phyloP scores from a whole-genome alignment of 1,140 invertebrate genomes.

The Phymorhynchus buccinoides region DNA sequence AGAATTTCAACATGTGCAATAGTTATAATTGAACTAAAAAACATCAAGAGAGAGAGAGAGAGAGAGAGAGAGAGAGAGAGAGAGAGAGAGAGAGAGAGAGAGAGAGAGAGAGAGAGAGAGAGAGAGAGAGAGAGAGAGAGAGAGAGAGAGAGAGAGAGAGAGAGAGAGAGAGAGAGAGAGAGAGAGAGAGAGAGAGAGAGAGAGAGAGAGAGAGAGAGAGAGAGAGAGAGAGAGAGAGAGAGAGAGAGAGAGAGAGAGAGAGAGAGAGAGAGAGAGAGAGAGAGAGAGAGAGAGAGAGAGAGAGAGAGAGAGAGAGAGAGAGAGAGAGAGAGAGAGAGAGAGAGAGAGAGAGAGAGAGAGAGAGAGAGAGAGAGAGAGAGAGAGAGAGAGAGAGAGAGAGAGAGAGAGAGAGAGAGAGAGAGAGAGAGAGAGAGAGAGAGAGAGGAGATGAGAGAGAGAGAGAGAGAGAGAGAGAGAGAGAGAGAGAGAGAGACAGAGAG shows the following conservation, averaged over 20 bases:
- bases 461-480: slow-evolving; percentile 1
- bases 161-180: too few species aligned
- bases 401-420: not conserved
- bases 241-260: not conserved
- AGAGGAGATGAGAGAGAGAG: not conserved
- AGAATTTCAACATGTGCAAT: not conserved
- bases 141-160: not conserved
- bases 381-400: not conserved
- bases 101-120: slow-evolving; percentile 25
- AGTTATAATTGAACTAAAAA: not conserved
- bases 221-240: not conserved
- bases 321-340: not conserved
- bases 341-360: not conserved
- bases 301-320: not conserved
- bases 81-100: slow-evolving; percentile 21
- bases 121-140: not conserved
- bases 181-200: too few species aligned
- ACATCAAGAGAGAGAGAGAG: not conserved
- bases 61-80: slow-evolving; percentile 22
- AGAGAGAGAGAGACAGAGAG: not conserved
- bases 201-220: not conserved
- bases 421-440: too few species aligned
- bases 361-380: not conserved
- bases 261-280: not conserved
- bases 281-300: not conserved